Base-by-base conservation (phyloP, 2,797 vertebrate genomes). In the Cirrhinus molitorella region DNA sequence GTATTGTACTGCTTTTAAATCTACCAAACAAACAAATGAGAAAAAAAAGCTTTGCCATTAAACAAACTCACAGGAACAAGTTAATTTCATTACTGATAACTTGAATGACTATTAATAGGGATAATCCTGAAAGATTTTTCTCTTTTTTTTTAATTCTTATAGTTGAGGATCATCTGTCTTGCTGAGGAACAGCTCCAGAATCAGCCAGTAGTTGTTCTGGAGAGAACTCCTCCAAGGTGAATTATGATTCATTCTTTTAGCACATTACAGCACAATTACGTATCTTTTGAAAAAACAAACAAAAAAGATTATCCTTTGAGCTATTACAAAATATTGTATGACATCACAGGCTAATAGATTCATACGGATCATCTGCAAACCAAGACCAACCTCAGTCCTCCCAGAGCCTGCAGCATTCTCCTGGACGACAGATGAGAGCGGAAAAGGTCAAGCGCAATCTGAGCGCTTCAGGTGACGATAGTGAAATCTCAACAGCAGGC, bases 221-320 rank as follows among this genome's bases (percentile, higher is more conserved):
- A 88, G 75, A 85, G 71, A 53, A 85, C 85, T 63, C 87, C 85
- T 13, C 61, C 78, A 66, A 85, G 87, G 87, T 87, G 61, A 67
- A 65, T 72, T 9, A 28, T 12, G 49, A 5, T 49, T 25, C 2
- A 47, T 80, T 81, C 28, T 51, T 68, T 83, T 16, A 17, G 19
- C 57, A 53, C 28, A 47, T 51, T 19, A 9, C 34, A 61, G 17
- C 53, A 5, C n/a, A n/a, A n/a, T 34, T 9, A 28, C 40, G 31
- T 25, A 65, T 79, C 16, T 49, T 61, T 14, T 61, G 4, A 8
- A 25, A 5, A 21, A 37, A 34, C 2, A 34, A 34, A 34, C 3
- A 21, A 25, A 16, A 28, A 21, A 53, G 9, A 0, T 3, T 0
- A 31, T 31, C 4, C 2, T 63, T 63, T 63, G 16, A 31, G 3